Evolutionary conservation across 2,888 invertebrate species (phyloP), one percentile per base, ranked within the genome.

Genomic region (Tribolium freemani): DNA sequence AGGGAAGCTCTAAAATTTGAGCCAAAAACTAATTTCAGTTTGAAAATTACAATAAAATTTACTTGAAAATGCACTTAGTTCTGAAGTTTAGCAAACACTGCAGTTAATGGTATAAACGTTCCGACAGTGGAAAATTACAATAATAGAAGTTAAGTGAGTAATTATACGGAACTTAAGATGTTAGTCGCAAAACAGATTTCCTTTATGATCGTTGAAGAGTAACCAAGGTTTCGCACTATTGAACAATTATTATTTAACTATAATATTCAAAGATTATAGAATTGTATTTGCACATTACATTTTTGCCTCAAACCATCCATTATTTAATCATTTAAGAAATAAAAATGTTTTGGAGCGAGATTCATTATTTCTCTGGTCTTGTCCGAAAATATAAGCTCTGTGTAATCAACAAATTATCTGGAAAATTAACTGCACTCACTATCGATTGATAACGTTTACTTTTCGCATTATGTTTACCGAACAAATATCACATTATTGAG

Each of bases 381-480:
- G 73, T 78, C 76, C 78, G 78, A 78, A 16, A 79, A 81, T 78
- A 75, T 78, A 76, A 78, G 76, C 76, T 75, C 71, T 78, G 80
- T 82, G 81, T 80, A 80, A 80, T 81, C 78, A 80, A 79, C 80
- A 79, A 81, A 82, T 82, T 81, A 82, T 81, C 77, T 80, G 81
- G 81, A 79, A 82, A 82, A 82, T 82, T 82, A 82, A 80, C 82
- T 79, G 75, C 79, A 74, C 77, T 76, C 79, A 74, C 77, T 76
- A 81, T 80, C 81, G 81, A 82, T 80, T 80, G 80, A 80, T 79
- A 81, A 80, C 79, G 77, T 82, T 82, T 81, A 82, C 79, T 77
- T 79, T 80, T 79, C 77, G 77, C 75, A 79, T 81, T 80, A 78
- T 80, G 80, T 82, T 81, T 80, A 79, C 76, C 81, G 79, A 81